These are phyloP conservation scores for Eolophus roseicapilla DNA, from an alignment of 2,113 vertebrate species.

Conservation along the genomic window DNA sequence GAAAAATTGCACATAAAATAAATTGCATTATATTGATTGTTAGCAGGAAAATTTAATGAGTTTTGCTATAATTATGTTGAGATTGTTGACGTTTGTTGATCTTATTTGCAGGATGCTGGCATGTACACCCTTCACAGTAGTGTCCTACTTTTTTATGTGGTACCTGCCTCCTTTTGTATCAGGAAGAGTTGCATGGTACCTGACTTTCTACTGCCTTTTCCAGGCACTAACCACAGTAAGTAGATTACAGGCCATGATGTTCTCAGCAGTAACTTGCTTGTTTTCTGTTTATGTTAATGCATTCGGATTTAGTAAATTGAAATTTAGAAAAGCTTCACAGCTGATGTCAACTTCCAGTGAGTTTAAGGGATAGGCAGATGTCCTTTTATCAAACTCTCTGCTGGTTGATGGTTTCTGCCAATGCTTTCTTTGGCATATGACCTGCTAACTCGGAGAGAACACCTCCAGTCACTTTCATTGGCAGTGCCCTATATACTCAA, in stretches of 20 bases:
- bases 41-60: neutral
- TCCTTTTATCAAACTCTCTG: neutral
- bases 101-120: slow-evolving; percentile 85
- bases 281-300: neutral
- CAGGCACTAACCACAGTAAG: slow-evolving; percentile 93
- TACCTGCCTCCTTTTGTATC: slow-evolving; percentile 85
- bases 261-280: neutral
- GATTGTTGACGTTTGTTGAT: neutral
- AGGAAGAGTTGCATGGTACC: slow-evolving; percentile 87
- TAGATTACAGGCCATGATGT: neutral
- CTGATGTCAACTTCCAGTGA: neutral
- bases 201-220: slow-evolving; percentile 90
- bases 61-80: neutral
- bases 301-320: neutral
- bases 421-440: neutral
- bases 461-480: neutral
- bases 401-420: neutral
- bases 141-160: slow-evolving; percentile 95
- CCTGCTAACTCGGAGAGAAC: neutral
- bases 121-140: slow-evolving; percentile 84
- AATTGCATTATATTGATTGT: neutral
- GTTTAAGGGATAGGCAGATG: neutral
- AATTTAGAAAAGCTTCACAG: neutral
- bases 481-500: neutral
- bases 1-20: neutral